Conservation (phyloP, 2,888 invertebrate genomes). For the Nineta flava region DNA sequence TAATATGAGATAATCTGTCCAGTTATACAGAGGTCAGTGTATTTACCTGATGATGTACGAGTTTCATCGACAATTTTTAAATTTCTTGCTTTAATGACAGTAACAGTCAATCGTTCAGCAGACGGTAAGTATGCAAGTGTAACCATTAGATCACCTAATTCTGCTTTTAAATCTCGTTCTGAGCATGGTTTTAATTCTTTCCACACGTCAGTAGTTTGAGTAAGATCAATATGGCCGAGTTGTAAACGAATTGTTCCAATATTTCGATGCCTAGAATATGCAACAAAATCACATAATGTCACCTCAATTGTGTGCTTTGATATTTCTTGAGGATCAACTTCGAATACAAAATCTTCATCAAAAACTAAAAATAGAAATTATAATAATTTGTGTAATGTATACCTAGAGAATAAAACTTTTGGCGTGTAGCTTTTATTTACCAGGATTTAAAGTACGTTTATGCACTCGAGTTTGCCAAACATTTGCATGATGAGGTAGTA, state of each 20-base stretch:
- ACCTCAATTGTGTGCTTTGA: conserved; percentile 40
- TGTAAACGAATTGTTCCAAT: conserved; percentile 43
- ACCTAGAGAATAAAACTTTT: too few relatives aligned
- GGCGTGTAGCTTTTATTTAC: conserved; percentile 26
- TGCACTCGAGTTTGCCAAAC: conserved; percentile 47
- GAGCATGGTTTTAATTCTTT: conserved; percentile 35
- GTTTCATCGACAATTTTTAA: conserved; percentile 28
- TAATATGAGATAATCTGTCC: too few relatives aligned
- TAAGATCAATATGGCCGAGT: conserved; percentile 35
- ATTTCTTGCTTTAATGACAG: conserved; percentile 37
- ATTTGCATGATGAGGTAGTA: conserved; percentile 41
- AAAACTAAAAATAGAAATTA: conserved; percentile 30
- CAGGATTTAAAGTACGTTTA: conserved; percentile 45
- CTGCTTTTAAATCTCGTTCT: conserved; percentile 29
- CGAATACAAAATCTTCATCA: conserved; percentile 52
- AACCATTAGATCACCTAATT: conserved; percentile 38
- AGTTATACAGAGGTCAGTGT: too few relatives aligned
- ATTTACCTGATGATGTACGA: conserved; percentile 25
- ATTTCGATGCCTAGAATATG: conserved; percentile 44
- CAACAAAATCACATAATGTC: conserved; percentile 46
- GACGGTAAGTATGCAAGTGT: conserved; percentile 36
- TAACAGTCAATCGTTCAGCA: conserved; percentile 40
- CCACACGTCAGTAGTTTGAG: conserved; percentile 38
- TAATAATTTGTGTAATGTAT: neutral
- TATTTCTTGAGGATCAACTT: conserved; percentile 35